Evolutionary conservation across 2,888 invertebrate species (phyloP), one percentile per base, ranked within the genome.

Genomic region (Pimpla rufipes): DNA sequence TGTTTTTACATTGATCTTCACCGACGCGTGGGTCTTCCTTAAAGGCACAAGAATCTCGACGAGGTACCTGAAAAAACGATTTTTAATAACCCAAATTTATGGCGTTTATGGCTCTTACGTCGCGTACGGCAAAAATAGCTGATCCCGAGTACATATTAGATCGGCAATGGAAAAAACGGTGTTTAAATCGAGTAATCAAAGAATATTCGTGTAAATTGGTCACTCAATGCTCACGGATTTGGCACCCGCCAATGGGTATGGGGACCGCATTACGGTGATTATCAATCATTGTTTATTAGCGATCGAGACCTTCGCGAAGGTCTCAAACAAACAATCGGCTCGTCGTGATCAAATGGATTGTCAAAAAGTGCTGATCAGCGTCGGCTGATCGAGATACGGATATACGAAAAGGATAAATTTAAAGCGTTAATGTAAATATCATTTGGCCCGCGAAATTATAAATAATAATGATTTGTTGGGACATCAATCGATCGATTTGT

Each of bases 191-290:
- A 21, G 16, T 45, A 64, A 57, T 52, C 6, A 62, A 67, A 75
- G 29, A 81, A 84, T 84, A 74, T 42, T 66, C 37, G 85, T 89
- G 89, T 90, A 88, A 90, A 90, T 90, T 90, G 90, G 90, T 90
- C 90, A 85, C 86, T 83, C 82, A 88, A 88, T 83, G 85, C 86
- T 87, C 55, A 79, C 86, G 84, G 85, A 85, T 87, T 85, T 86
- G 88, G 88, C 89, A 85, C 73, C 50, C 21, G 50, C 21, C 21
- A 21, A 10, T 52, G 52, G 21, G 79, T 84, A 85, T 79, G 83
- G 66, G 73, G 52, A 23, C 40, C 57, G 57, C 13, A 70, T 74
- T 21, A 13, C 45, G 45, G 42, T 37, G 67, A 76, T 62, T 37
- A 75, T 59, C 47, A 50, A 42, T 59, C 29, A 23, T 55, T 37